A percentile compares a stretch with the other conserved stretches of the same genome.
phyloP scores from a whole-genome alignment of 2,113 vertebrate species.

The Dryoscopus gambensis region DNA sequence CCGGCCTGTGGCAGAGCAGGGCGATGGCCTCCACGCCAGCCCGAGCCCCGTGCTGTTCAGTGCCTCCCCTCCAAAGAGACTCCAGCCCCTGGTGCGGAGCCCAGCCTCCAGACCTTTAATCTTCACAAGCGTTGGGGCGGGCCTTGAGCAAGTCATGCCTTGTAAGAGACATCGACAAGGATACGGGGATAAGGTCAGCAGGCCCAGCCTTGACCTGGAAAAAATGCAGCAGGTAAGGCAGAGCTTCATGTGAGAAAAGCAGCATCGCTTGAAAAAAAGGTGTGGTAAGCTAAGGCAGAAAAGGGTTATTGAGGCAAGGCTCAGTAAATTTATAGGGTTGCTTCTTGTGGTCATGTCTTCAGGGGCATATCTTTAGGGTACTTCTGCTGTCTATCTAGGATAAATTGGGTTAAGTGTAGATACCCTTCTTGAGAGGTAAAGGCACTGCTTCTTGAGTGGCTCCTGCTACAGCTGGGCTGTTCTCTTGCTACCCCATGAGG shows the following conservation, averaged over 20 bases:
- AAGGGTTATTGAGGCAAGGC: neutral
- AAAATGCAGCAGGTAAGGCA: constrained; percentile 92
- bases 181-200: constrained; percentile 75
- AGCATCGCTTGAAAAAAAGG: neutral
- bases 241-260: neutral
- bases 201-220: constrained; percentile 90
- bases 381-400: neutral
- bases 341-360: neutral
- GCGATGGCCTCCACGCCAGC: constrained; percentile 59
- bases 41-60: constrained; percentile 86
- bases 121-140: constrained; percentile 57
- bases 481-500: neutral
- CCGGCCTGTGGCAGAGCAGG: constrained; percentile 40
- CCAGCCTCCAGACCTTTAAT: constrained; percentile 78
- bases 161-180: constrained; percentile 83
- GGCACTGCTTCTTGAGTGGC: neutral
- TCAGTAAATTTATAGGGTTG: neutral
- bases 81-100: constrained; percentile 77
- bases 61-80: constrained; percentile 86
- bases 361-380: neutral
- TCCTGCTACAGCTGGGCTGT: neutral
- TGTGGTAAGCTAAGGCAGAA: neutral
- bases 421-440: neutral
- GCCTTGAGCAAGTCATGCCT: constrained; percentile 84
- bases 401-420: neutral